Percentiles rank a stretch among this genome's conserved stretches.
These are phyloP conservation scores for Microdon myrmicae DNA, from an alignment of 2,888 invertebrate genomes.

Conservation along the genomic window DNA sequence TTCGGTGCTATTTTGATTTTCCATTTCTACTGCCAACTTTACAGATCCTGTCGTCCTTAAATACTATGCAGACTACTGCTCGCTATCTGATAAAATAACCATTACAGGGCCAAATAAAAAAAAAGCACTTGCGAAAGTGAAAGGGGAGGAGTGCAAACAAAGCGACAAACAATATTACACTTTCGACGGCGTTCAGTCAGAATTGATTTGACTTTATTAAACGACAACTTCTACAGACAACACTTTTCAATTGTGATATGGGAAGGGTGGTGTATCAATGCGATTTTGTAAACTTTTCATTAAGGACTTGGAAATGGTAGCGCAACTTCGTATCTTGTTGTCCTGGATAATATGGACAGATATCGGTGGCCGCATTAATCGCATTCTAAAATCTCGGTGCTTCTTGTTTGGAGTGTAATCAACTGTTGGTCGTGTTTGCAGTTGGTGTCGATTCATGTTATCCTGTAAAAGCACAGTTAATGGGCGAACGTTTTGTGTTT, in stretches of 20 bases:
- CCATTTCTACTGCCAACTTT: too few species aligned
- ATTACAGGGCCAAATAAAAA: too few species aligned
- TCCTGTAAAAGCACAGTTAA: constrained; percentile 24
- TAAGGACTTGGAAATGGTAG: constrained; percentile 17
- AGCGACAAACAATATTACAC: too few species aligned
- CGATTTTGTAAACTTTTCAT: neutral
- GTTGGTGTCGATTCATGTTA: constrained; percentile 14
- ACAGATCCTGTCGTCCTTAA: too few species aligned
- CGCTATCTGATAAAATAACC: too few species aligned
- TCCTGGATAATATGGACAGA: constrained; percentile 18
- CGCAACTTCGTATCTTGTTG: constrained; percentile 10
- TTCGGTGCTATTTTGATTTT: too few species aligned
- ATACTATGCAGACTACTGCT: too few species aligned
- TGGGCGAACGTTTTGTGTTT: constrained; percentile 6
- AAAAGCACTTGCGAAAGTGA: too few species aligned
- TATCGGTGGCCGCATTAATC: constrained; percentile 24
- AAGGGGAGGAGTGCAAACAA: too few species aligned
- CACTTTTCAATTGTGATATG: constrained; percentile 15
- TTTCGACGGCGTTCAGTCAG: too few species aligned
- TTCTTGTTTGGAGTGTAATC: constrained; percentile 38
- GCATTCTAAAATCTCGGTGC: constrained; percentile 31
- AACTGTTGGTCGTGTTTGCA: constrained; percentile 28
- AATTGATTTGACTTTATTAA: too few species aligned
- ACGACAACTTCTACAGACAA: too few species aligned
- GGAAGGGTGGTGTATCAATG: constrained; percentile 4